Percentiles rank a stretch among this genome's conserved stretches.
phyloP scores from a whole-genome alignment of 2,113 vertebrate genomes.

The Oncorhynchus tshawytscha region DNA sequence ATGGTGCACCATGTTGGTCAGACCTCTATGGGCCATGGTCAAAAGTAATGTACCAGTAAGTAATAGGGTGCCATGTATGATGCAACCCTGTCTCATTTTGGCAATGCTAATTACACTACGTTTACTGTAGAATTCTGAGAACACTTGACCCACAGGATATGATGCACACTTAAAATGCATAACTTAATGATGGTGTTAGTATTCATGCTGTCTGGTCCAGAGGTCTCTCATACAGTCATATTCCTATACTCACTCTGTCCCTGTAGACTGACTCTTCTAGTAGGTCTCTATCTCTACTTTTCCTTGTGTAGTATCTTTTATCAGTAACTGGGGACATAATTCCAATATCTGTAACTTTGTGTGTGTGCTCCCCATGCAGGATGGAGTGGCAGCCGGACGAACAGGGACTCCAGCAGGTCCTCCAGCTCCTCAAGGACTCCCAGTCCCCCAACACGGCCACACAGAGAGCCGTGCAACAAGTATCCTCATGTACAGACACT shows the following conservation, averaged over 20 bases:
- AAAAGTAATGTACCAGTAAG: not conserved
- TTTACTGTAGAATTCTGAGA: too few relatives aligned
- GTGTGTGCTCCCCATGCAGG: slow-evolving; percentile 38
- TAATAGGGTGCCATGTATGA: not conserved
- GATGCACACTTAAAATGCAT: not conserved
- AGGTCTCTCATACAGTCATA: slow-evolving; percentile 4
- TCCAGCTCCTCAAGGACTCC: slow-evolving; percentile 92
- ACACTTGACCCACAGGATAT: not conserved
- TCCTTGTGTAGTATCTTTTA: too few relatives aligned
- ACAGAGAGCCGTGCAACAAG: slow-evolving; percentile 90
- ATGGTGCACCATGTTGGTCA: not conserved
- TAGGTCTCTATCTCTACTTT: not conserved
- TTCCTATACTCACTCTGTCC: rapidly evolving
- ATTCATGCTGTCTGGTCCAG: slow-evolving; percentile 47
- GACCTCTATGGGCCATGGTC: not conserved
- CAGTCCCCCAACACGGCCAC: slow-evolving; percentile 93
- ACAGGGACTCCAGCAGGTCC: slow-evolving; percentile 93
- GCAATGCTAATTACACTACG: too few relatives aligned
- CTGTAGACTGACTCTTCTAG: not conserved
- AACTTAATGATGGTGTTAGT: not conserved
- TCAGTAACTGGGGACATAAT: not conserved
- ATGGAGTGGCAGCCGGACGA: slow-evolving; percentile 98
- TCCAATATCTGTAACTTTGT: not conserved
- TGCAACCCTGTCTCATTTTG: not conserved
- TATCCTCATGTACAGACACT: slow-evolving; percentile 73